These are phyloP conservation scores for Hemithea aestivaria DNA, from an alignment of 2,888 invertebrate species.

Conservation along the genomic window DNA sequence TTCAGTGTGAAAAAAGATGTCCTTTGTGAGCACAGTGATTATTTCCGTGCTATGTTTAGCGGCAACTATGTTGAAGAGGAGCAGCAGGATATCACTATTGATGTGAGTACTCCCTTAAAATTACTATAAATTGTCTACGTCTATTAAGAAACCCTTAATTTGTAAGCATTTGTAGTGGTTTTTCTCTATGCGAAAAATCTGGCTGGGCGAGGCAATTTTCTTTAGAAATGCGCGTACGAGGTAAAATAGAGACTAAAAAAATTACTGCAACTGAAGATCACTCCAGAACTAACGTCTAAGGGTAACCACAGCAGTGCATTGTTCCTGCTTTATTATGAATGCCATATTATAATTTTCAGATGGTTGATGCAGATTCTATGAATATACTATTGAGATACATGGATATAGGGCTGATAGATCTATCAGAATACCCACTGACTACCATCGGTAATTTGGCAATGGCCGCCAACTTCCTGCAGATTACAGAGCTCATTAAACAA, in stretches of 20 bases:
- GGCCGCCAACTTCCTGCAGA: constrained; percentile 63
- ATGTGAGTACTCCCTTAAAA: constrained; percentile 41
- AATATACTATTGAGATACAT: constrained; percentile 56
- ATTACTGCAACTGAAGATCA: no score
- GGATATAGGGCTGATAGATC: constrained; percentile 54
- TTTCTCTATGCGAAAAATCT: no score
- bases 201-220: no score
- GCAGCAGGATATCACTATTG: constrained; percentile 52
- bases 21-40: constrained; percentile 63
- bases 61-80: constrained; percentile 62
- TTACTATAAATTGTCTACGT: neutral
- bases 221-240: no score
- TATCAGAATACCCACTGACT: constrained; percentile 45
- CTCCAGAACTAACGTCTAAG: no score
- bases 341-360: constrained; percentile 45
- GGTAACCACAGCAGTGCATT: no score
- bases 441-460: constrained; percentile 49
- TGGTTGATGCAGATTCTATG: constrained; percentile 60
- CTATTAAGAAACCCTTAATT: no score
- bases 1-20: constrained; percentile 52
- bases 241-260: no score
- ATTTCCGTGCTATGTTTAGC: constrained; percentile 71
- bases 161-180: no score
- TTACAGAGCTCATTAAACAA: constrained; percentile 60
- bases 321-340: no score